These are phyloP conservation scores for Pachypsylla venusta DNA, from an alignment of 1,140 invertebrate genomes.

Conservation along the genomic window DNA sequence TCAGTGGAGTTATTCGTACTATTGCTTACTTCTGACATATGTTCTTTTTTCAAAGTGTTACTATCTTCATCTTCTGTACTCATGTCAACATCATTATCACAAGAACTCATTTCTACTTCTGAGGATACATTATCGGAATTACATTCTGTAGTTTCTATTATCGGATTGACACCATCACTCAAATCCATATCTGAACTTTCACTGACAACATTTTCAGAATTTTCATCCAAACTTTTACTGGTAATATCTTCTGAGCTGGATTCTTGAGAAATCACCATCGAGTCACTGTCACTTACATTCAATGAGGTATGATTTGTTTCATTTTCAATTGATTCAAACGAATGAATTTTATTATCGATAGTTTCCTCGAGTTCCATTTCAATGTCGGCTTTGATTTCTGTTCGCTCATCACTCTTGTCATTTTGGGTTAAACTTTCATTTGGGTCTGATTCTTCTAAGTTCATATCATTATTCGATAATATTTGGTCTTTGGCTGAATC, in stretches of 20 bases:
- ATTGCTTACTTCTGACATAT: too few species aligned
- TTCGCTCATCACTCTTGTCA: neutral
- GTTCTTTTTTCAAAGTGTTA: too few species aligned
- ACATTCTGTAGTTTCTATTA: too few species aligned
- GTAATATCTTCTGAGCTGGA: neutral
- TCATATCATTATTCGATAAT: neutral
- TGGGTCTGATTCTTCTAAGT: neutral
- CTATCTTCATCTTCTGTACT: too few species aligned
- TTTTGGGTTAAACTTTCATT: neutral
- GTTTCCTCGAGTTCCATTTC: slow-evolving; percentile 3
- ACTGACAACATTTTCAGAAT: neutral
- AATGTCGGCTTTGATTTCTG: neutral
- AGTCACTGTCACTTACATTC: neutral
- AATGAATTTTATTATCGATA: neutral
- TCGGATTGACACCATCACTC: neutral
- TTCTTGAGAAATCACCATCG: slow-evolving; percentile 5
- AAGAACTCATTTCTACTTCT: too few species aligned
- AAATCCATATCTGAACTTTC: slow-evolving; percentile 1
- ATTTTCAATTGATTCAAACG: neutral
- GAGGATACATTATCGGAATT: too few species aligned
- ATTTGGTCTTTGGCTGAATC: neutral
- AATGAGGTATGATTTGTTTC: neutral
- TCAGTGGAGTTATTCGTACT: too few species aligned
- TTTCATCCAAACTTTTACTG: neutral
- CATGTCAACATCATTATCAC: too few species aligned